A percentile compares a stretch with the other conserved stretches of the same genome.
Conservation (phyloP, 2,113 vertebrate species). For the Crotalus horridus region DNA sequence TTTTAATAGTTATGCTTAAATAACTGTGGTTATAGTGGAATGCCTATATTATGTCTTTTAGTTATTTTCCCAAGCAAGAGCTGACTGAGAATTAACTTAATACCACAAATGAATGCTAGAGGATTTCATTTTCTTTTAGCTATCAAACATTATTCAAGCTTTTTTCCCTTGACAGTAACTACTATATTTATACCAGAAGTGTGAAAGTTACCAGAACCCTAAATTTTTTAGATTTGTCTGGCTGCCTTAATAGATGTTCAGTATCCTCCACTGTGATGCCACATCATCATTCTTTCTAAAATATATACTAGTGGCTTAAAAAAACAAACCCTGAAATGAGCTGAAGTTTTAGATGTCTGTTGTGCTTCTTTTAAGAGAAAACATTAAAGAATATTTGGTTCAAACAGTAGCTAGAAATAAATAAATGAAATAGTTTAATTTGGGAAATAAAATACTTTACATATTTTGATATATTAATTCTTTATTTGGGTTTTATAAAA, state of each 20-base stretch:
- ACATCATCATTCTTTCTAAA: slow-evolving; percentile 66
- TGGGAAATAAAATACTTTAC: neutral
- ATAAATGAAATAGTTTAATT: neutral
- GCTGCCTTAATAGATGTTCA: neutral
- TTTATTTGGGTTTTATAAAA: neutral
- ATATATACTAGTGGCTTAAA: neutral
- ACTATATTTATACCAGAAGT: neutral
- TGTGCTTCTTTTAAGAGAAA: neutral
- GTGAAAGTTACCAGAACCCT: neutral
- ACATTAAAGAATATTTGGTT: neutral
- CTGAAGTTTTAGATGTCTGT: neutral
- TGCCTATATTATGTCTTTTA: neutral
- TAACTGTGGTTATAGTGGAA: neutral
- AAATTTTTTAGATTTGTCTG: neutral
- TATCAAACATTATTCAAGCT: neutral
- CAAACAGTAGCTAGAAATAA: neutral
- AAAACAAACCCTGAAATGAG: neutral
- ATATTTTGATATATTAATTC: neutral
- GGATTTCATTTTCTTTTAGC: neutral
- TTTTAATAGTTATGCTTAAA: neutral
- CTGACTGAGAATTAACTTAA: neutral
- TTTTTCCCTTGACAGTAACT: neutral
- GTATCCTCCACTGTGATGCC: slow-evolving; percentile 49
- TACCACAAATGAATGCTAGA: neutral
- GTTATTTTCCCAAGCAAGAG: neutral